phyloP scores from a whole-genome alignment of 2,888 invertebrate genomes.

The Deilephila porcellus region DNA sequence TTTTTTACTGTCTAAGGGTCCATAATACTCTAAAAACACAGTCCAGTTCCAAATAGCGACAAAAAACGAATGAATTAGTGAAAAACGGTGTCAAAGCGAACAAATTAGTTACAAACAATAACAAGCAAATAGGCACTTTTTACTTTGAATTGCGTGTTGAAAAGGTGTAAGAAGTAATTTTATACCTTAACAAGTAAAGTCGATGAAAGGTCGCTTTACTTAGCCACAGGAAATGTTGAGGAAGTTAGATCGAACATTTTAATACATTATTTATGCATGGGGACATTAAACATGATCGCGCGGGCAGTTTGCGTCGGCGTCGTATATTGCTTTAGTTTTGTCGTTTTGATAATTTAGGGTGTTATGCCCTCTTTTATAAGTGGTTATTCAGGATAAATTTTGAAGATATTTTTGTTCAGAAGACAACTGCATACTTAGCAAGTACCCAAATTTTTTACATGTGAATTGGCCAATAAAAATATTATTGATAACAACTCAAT shows the following conservation, averaged over 20 bases:
- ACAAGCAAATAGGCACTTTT: not conserved
- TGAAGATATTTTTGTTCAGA: too few relatives aligned
- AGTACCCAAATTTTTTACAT: too few relatives aligned
- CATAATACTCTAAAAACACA: too few relatives aligned
- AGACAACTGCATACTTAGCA: too few relatives aligned
- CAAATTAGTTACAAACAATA: not conserved
- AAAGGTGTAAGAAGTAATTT: not conserved
- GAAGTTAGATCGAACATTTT: not conserved
- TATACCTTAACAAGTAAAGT: not conserved
- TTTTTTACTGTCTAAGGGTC: too few relatives aligned
- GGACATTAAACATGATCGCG: not conserved
- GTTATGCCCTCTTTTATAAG: not conserved
- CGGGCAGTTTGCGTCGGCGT: not conserved
- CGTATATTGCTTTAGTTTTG: not conserved
- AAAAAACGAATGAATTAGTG: not conserved
- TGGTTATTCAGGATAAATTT: too few relatives aligned
- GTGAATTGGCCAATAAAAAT: too few relatives aligned
- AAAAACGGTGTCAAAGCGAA: not conserved
- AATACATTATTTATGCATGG: slow-evolving; percentile 20
- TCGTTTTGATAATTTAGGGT: not conserved
- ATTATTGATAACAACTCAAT: too few relatives aligned
- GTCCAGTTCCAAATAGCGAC: not conserved
- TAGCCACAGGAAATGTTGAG: not conserved
- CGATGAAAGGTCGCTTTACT: not conserved
- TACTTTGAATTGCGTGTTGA: not conserved